Base-by-base conservation (phyloP, 1,140 invertebrate species). In the Mesaphorura yosii region DNA sequence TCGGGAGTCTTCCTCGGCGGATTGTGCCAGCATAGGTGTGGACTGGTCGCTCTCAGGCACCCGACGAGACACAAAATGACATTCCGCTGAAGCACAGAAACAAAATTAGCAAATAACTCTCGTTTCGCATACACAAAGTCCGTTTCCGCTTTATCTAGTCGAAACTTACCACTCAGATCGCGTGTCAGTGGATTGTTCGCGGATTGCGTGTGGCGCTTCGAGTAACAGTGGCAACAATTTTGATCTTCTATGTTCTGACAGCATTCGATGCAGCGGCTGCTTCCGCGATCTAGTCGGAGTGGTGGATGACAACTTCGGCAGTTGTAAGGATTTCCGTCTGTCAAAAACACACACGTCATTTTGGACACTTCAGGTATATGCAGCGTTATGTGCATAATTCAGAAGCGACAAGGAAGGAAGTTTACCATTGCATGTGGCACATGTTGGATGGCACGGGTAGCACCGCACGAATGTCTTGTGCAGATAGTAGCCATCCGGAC, bases 151-250 rank as follows among this genome's bases (percentile, higher is more conserved):
- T 34, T 29, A 10, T 15, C 10, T 19, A 37, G 17, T 23, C 4
- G 26, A 39, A 22, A 19, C 34, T 37, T 52, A 59, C 60, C 54
- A 28, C 52, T 50, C 17, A 51, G 55, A 5, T 39, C 34, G 12
- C 31, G 12, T 7, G 46, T 53, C 20, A 58, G 46, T 4, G 54
- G 51, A 34, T 28, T 59, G n/a, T 23, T 23, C 12, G 49, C 27
- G 23, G 14, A 34, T 28, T 55, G 51, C n/a, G 53, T 31, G 31
- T 58, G 60, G 42, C 57, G 22, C 28, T 59, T 62, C n/a, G 44
- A 40, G 52, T 63, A 57, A 57, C 60, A 63, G 50, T 59, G 57
- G 51, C 60, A 63, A 28, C 60, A 63, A 49, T 63, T 55, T 45
- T 45, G 23, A 23, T 54, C 42, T 17, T 57, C 52, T 34, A 45